Conservation (phyloP, 2,113 vertebrate species). For the Corapipo altera region DNA sequence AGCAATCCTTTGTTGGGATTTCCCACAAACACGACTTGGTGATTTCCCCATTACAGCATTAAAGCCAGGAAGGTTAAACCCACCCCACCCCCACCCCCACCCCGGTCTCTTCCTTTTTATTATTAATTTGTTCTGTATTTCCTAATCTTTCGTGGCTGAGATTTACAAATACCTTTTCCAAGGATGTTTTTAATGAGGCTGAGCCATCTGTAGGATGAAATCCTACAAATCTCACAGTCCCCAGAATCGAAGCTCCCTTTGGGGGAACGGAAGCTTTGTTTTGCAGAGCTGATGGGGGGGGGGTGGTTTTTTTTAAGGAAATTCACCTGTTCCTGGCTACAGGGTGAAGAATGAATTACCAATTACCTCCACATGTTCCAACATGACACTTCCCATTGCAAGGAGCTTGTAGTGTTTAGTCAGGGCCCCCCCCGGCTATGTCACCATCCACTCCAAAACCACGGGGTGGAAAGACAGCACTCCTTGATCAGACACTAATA, state of each 20-base stretch:
- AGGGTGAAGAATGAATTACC: constrained; percentile 49
- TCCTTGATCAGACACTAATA: not conserved
- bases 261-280: not conserved
- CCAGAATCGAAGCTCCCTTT: not conserved
- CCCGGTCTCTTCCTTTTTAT: not conserved
- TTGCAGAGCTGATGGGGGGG: not conserved
- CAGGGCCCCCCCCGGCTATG: not conserved
- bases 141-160: constrained; percentile 24
- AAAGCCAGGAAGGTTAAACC: constrained; percentile 39
- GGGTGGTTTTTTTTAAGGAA: not conserved
- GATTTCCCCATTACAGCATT: constrained; percentile 59
- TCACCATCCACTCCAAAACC: not conserved
- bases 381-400: not conserved
- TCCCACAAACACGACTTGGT: constrained; percentile 4
- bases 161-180: constrained; percentile 24
- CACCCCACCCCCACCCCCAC: not conserved
- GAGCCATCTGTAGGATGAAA: constrained; percentile 13
- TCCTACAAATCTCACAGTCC: not conserved
- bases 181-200: not conserved
- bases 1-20: constrained; percentile 46
- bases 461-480: not conserved
- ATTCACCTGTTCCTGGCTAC: constrained; percentile 40
- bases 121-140: constrained; percentile 6
- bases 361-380: constrained; percentile 8
- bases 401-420: not conserved